Evolutionary conservation across 2,797 vertebrate species (phyloP).

Genomic region (Linurgus olivaceus): DNA sequence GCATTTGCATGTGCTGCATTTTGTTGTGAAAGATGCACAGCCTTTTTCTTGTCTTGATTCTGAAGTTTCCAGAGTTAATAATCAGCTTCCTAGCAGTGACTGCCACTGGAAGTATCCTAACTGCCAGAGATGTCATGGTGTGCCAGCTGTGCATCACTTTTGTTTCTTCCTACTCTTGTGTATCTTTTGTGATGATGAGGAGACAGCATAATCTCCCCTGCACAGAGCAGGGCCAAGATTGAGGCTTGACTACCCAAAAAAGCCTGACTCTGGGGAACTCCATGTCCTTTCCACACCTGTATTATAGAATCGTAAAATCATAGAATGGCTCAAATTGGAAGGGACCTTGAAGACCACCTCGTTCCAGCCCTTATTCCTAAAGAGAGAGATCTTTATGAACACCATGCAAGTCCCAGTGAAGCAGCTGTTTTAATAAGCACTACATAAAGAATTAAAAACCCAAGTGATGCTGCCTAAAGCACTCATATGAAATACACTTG

Average conservation of each 20-base stretch:
- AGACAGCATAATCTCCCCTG: background rate
- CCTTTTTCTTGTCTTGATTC: background rate
- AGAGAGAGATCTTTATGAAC: background rate
- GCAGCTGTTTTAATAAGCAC: background rate
- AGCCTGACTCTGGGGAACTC: background rate
- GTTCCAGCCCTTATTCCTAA: background rate
- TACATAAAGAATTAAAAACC: background rate
- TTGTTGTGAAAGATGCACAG: background rate
- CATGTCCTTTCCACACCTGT: background rate
- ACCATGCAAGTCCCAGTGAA: background rate
- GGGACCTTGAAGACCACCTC: background rate
- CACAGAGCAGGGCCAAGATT: background rate
- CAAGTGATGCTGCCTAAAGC: background rate
- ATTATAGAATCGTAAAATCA: background rate
- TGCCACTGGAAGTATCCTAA: background rate
- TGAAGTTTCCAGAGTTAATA: background rate
- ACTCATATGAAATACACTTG: background rate
- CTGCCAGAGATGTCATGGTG: background rate
- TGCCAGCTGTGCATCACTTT: background rate
- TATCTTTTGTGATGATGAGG: background rate
- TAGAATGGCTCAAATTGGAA: background rate
- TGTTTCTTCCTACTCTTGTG: background rate
- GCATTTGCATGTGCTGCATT: background rate
- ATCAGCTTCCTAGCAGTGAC: background rate
- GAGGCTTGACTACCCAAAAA: background rate